Evolutionary conservation across 2,113 vertebrate genomes (phyloP).

Genomic region (Pantherophis guttatus): DNA sequence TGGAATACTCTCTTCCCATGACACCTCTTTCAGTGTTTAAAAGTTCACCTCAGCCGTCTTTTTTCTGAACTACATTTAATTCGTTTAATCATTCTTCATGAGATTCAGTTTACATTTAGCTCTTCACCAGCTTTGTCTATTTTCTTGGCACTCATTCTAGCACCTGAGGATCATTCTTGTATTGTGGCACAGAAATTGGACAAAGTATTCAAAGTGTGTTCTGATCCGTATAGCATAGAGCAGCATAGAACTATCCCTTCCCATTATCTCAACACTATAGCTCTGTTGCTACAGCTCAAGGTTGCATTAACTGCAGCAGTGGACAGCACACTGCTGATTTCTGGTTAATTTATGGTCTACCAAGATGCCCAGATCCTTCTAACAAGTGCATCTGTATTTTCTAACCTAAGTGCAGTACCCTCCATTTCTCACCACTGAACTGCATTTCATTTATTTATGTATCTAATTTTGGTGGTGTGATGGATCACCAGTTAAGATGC

Average conservation of each 20-base stretch:
- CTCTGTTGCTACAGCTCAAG: background rate
- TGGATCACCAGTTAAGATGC: background rate
- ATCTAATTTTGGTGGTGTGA: background rate
- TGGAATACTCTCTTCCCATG: background rate
- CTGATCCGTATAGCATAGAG: background rate
- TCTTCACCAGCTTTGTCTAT: background rate
- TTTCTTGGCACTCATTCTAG: background rate
- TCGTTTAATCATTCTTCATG: background rate
- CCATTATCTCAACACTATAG: background rate
- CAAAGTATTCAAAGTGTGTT: background rate
- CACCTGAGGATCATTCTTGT: background rate
- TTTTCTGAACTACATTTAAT: background rate
- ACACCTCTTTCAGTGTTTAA: background rate
- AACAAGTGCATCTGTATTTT: background rate
- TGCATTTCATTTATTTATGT: background rate
- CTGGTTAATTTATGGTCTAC: background rate
- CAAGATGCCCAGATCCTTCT: background rate
- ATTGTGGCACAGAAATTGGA: background rate
- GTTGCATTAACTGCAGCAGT: background rate
- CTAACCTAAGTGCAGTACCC: background rate
- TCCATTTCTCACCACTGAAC: background rate
- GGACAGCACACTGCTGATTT: background rate
- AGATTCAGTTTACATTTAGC: background rate
- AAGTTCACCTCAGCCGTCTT: background rate
- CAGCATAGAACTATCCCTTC: background rate